Evolutionary conservation across 1,140 invertebrate genomes (phyloP), one percentile per base, ranked within the genome.

Genomic region (Vanessa atalanta): DNA sequence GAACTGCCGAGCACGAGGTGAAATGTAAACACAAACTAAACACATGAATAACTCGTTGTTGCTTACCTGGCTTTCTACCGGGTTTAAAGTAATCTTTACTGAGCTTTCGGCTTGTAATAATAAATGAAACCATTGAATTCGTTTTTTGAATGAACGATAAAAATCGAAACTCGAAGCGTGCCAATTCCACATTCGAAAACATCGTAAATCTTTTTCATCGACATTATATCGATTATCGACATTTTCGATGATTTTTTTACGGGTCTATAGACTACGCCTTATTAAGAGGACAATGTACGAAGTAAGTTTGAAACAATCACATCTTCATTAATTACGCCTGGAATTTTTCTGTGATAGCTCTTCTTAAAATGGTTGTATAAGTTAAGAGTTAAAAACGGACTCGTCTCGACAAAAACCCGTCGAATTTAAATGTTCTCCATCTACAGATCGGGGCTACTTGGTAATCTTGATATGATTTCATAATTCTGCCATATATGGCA

Each of bases 251-350:
- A 80, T 82, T 84, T 79, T 78, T 79, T 83, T 81, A 82, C 84
- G 71, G 16, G 53, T 76, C 77, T 83, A 80, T 61, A 77, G 53
- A 23, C 70, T 82, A 14, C 20, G 72, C 84, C 84, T 83, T 83
- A 86, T 88, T 83, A 83, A 85, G 83, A 64, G 81, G 79, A 87
- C 86, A 88, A 87, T 84, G 81, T 79, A 78, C 77, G 75, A 80
- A 80, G 76, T 83, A 81, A 81, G 82, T 86, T 80, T 77, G 75
- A 88, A 85, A 91, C 90, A 91, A 91, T 92, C 89, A 92, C 90
- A 92, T 92, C 90, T 92, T 92, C 88, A 92, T 92, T 92, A 91
- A 92, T 92, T 91, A 88, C 85, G 61, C 51, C 65, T 81, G 80
- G 84, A 85, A 87, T 92, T 86, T 88, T 87, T 82, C 78, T 79